Evolutionary conservation across 2,113 vertebrate genomes (phyloP), one percentile per base, ranked within the genome.

Genomic region (Atrichornis clamosus): DNA sequence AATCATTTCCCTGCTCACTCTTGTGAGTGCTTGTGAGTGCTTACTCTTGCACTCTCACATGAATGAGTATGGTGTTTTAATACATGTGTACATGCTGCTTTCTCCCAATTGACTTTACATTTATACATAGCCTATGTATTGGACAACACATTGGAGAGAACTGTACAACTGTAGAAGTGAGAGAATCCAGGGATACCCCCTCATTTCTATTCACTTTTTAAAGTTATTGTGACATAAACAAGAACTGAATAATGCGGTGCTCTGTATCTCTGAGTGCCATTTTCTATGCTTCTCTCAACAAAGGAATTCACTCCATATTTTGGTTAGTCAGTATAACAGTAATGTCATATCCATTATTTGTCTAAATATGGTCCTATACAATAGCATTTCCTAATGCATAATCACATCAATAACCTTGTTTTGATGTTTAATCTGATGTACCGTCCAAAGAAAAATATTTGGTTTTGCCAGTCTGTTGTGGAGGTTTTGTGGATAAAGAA

Each of bases 61-160:
- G 6, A 86, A 24, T n/a, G 28, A 84, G 6, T 47, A 58, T 1
- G 7, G 35, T 1, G 1, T 44, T 63, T 63, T 21, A 63, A 72
- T 30, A 30, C 2, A 47, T 20, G 21, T 0, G 1, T 28, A 7
- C 13, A 49, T 35, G 14, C 6, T 65, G 13, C 13, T 47, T 59
- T 64, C 42, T 50, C 27, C 24, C 9, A 49, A 10, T 67, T 69
- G 7, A 37, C 2, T 82, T 64, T 70, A 67, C 15, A 44, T 49
- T 63, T 49, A 58, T 53, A 32, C 3, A 13, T 26, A 52, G 15
- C 13, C 27, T 52, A 21, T 24, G 8, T 47, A 30, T 10, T 30
- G n/a, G 12, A 73, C 17, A 84, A 62, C 20, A 30, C 1, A 2
- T 47, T 35, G 47, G 24, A 89, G 52, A 62, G 20, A 55, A 32